Base-by-base conservation (phyloP, 2,888 invertebrate genomes). In the Drosophila histrio region DNA sequence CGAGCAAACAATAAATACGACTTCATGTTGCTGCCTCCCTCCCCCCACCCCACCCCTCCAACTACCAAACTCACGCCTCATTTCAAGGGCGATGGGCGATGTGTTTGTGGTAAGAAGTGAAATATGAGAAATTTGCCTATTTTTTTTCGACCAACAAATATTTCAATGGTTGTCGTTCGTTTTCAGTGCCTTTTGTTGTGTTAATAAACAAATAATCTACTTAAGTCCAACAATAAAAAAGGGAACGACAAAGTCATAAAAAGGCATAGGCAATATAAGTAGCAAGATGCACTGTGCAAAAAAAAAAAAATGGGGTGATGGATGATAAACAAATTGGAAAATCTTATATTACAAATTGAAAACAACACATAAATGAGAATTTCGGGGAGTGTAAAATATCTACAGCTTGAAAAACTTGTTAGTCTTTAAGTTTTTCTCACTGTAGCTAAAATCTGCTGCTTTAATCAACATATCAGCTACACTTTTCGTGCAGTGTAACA, bases 131-230 rank as follows among this genome's bases (percentile, higher is more conserved):
- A 71, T 65, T 71, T 74, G 77, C 61, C 72, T 66, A 76, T 58
- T 76, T 73, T 58, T 58, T 54, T 22, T 28, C 11, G 44, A 43
- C 13, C 39, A 47, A 22, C 38, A 19, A 52, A 19, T 22, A 54
- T 43, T 58, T 76, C 41, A 70, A 68, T 76, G 71, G 41, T 24
- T 24, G 41, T 43, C 24, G 47, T 44, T 68, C 69, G 52, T 54
- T 43, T 59, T 46, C 72, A 54, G 61, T 67, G 73, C 64, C 86
- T 68, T 80, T 81, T 82, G 86, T 81, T 82, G 86, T 86, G 86
- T 81, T 86, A 86, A 81, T 86, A 81, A 81, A 81, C 83, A 81
- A 81, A 81, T 81, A 81, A 81, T 81, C 81, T 81, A 83, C 81
- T 81, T 79, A 86, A 83, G 83, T 68, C 68, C 57, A 66, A 82